These are phyloP conservation scores for Scotopteryx bipunctaria DNA, from an alignment of 2,888 invertebrate species.

Conservation along the genomic window DNA sequence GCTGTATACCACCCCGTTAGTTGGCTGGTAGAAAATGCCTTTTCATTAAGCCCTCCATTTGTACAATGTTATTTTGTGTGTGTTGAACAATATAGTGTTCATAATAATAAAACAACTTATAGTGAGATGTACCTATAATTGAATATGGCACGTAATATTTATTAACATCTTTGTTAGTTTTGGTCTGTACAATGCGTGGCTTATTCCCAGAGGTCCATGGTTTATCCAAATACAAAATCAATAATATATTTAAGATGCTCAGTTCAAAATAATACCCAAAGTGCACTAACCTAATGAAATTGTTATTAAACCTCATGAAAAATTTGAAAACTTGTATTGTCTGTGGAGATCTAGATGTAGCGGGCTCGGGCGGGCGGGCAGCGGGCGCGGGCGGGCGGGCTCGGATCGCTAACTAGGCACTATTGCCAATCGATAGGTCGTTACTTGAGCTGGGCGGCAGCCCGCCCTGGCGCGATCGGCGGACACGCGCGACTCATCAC, in stretches of 20 bases:
- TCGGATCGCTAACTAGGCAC: slow-evolving; percentile 79
- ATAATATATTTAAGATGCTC: neutral
- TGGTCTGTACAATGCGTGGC: no score
- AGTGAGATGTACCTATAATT: no score
- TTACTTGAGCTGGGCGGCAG: slow-evolving; percentile 66
- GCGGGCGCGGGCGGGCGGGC: slow-evolving; percentile 47
- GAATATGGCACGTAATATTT: no score
- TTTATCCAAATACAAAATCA: no score
- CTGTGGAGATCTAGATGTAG: slow-evolving; percentile 47
- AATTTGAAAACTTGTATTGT: slow-evolving; percentile 48
- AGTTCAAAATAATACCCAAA: slow-evolving; percentile 16
- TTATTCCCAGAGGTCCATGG: no score
- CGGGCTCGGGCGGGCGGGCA: slow-evolving; percentile 36
- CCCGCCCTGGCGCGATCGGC: slow-evolving; percentile 53
- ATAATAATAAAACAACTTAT: no score
- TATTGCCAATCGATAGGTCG: slow-evolving; percentile 83
- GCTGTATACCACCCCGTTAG: no score
- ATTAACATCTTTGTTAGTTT: no score
- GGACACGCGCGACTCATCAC: slow-evolving; percentile 81
- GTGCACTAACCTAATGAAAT: slow-evolving; percentile 21
- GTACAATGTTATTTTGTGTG: no score
- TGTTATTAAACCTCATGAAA: slow-evolving; percentile 47
- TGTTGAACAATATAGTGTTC: no score
- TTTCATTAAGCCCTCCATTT: no score
- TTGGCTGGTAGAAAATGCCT: no score